phyloP scores from a whole-genome alignment of 1,140 invertebrate genomes.

The Pectinophora gossypiella region DNA sequence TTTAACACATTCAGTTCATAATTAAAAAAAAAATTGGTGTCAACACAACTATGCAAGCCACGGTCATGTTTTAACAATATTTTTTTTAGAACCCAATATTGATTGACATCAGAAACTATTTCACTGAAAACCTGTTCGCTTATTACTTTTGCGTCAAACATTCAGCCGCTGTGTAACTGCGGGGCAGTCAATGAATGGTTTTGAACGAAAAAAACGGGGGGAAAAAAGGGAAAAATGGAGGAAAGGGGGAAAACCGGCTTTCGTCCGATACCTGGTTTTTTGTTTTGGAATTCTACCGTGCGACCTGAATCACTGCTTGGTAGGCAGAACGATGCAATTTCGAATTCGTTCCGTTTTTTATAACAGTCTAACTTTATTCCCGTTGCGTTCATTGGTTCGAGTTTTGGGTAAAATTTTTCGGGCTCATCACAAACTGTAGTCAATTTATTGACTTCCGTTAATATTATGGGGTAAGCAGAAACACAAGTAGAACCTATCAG shows the following conservation, averaged over 20 bases:
- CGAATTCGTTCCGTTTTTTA: slow-evolving; percentile 10
- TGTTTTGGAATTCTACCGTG: slow-evolving; percentile 7
- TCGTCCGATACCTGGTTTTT: slow-evolving; percentile 13
- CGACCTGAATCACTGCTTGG: slow-evolving; percentile 8
- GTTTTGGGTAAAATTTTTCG: neutral
- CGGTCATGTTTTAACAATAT: too few species aligned
- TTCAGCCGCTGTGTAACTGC: neutral
- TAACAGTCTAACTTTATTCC: slow-evolving; percentile 13
- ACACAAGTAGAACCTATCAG: too few species aligned
- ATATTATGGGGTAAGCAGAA: too few species aligned
- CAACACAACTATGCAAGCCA: too few species aligned
- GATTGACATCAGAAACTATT: too few species aligned
- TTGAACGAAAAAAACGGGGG: neutral
- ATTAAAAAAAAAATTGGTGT: too few species aligned
- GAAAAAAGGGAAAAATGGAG: neutral
- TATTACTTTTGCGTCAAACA: neutral
- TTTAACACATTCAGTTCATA: too few species aligned
- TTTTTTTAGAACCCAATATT: too few species aligned
- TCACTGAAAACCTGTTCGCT: neutral
- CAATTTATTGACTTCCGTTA: too few species aligned
- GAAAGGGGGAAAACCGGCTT: slow-evolving; percentile 7
- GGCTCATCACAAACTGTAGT: neutral
- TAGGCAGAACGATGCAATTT: slow-evolving; percentile 18
- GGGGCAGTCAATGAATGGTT: neutral
- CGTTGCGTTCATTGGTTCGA: neutral